These are phyloP conservation scores for Liasis olivaceus DNA, from an alignment of 2,797 vertebrate species.

Conservation along the genomic window DNA sequence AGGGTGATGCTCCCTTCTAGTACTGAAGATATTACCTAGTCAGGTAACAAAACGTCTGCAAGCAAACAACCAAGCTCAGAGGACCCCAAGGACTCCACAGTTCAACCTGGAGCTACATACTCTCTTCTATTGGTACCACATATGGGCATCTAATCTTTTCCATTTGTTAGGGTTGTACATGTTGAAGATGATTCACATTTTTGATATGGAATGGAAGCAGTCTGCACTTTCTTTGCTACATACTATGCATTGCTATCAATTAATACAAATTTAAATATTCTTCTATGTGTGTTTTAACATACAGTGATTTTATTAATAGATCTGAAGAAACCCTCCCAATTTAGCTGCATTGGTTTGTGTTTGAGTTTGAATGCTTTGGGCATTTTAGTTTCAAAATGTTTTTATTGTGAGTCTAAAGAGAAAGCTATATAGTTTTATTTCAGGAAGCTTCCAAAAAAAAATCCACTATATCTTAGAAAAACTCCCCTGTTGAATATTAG, in stretches of 20 bases:
- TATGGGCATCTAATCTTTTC: background rate
- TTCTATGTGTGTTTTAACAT: background rate
- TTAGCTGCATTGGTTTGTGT: background rate
- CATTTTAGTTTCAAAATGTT: background rate
- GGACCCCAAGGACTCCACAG: background rate
- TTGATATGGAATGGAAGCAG: background rate
- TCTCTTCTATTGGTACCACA: background rate
- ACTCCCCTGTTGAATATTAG: conserved; percentile 11
- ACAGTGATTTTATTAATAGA: background rate
- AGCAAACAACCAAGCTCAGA: background rate
- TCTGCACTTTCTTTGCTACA: background rate
- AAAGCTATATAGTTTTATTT: conserved; percentile 7
- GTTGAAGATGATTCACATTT: background rate
- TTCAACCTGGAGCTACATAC: background rate
- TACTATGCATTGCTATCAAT: background rate
- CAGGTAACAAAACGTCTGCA: background rate
- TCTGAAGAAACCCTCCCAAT: background rate
- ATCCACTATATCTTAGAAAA: conserved; percentile 5
- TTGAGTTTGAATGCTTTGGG: background rate
- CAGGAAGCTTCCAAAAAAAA: background rate
- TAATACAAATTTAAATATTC: background rate
- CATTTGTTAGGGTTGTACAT: background rate
- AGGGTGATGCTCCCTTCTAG: no score
- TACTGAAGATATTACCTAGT: background rate
- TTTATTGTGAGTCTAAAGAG: conserved; percentile 5